Evolutionary conservation across 2,113 vertebrate genomes (phyloP).

Genomic region (Phrynosoma blainvillii): DNA sequence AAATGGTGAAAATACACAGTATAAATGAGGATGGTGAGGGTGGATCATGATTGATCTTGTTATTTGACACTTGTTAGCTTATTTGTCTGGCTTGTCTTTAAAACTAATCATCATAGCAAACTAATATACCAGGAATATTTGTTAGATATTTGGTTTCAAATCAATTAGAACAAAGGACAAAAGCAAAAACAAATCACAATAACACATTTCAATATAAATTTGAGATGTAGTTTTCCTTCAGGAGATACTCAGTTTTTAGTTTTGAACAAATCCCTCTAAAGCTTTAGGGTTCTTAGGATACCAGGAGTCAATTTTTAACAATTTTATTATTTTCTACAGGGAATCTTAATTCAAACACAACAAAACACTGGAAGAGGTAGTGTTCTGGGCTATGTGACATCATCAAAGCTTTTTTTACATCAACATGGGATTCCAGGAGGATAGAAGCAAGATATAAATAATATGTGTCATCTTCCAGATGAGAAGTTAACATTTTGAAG

Average conservation of each 20-base stretch:
- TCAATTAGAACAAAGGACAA: constrained; percentile 64
- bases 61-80: constrained; percentile 18
- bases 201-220: constrained; percentile 71
- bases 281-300: constrained; percentile 80
- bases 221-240: constrained; percentile 76
- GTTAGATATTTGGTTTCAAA: constrained; percentile 65
- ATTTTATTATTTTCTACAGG: constrained; percentile 73
- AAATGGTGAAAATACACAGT: constrained; percentile 30
- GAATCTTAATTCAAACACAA: constrained; percentile 79
- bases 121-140: constrained; percentile 50
- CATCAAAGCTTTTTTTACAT: constrained; percentile 62
- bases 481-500: background rate
- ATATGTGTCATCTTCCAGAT: constrained; percentile 56
- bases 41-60: constrained; percentile 35
- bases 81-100: constrained; percentile 41
- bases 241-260: constrained; percentile 74
- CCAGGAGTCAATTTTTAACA: constrained; percentile 78
- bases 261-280: constrained; percentile 77
- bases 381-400: constrained; percentile 66
- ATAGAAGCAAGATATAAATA: constrained; percentile 70
- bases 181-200: constrained; percentile 48
- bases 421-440: constrained; percentile 54
- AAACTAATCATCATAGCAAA: constrained; percentile 55
- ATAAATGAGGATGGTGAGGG: constrained; percentile 8
- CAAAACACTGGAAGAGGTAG: constrained; percentile 71